Evolutionary conservation across 2,113 vertebrate genomes (phyloP), one percentile per base, ranked within the genome.

Genomic region (Corynorhinus townsendii): DNA sequence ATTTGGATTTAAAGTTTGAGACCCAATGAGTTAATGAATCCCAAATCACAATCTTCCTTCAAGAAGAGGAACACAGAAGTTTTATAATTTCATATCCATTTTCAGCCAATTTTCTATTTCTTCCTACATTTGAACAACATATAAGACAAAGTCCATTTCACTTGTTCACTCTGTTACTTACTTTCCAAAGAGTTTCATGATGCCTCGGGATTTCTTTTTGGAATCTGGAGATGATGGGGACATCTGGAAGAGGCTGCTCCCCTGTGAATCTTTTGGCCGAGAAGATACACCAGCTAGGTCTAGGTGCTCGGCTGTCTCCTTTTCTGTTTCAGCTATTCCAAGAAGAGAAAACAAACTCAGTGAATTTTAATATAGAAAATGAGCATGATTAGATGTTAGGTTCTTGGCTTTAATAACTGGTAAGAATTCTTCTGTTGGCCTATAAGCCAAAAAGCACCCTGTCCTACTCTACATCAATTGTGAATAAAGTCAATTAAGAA

Each of bases 181-280:
- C 99, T 97, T 99, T 95, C 99, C 99, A 98, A 99, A 99, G 64
- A 99, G 97, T 86, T 99, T 99, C 98, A 99, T 99, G 97, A 99
- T 99, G 69, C 99, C 99, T 94, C 98, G 99, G 47, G 99, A 98
- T 96, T 99, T 99, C 96, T 99, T 99, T 97, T 97, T 99, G 96
- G 98, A 98, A 94, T 99, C 99, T 1, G 99, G 99, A 56, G 99
- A 99, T 3, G 99, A 98, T 30, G 99, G 98, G 5, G 99, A 98
- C 4, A 99, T 98, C 92, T 99, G 98, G 94, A 97, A 97, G 54
- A 97, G 86, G 45, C 94, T 81, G 69, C 98, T 98, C 86, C 98
- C 98, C 92, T 99, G 99, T 0, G 97, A 98, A 94, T 98, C 99
- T 26, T 98, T 94, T 0, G 99, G 97, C 54, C 93, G 98, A 90